Base-by-base conservation (phyloP, 2,888 invertebrate genomes). In the Metellina segmentata region DNA sequence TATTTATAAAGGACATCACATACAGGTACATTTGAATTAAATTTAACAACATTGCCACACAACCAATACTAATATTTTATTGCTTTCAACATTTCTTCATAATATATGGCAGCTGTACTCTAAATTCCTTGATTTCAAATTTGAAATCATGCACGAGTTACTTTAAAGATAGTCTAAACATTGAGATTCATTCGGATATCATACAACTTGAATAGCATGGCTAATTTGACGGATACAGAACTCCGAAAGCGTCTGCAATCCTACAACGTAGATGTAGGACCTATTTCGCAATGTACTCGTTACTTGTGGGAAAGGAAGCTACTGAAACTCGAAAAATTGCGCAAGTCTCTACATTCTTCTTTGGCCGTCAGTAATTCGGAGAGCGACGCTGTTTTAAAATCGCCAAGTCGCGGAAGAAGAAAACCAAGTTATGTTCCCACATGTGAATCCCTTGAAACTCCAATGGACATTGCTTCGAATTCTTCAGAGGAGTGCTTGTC, bases 201-300 rank as follows among this genome's bases (percentile, higher is more conserved):
- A 74, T 48, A 4, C 19, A n/a, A 34, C 4, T 13, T 0, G 20
- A 48, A 74, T 11, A 4, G 11, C 7, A 83, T 83, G 83, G 74
- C 34, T 20, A 4, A 74, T 11, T 51, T 83, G 74, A 74, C 83
- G 13, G 83, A 83, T 53, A 34, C 20, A 19, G 16, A 52, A 11
- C 74, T 83, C 1, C 8, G 53, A 9, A 74, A 53, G 16, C 53
- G 34, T 6, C 16, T 83, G 16, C 11, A 71, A 34, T 4, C 7
- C 9, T 34, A 34, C 8, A 72, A 72, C 9, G 53, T 52, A 61
- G 74, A 83, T 20, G 83, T 83, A 5, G 83, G 74, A 16, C 83
- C 83, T 1, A 11, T 83, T 6, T 74, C 9, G n/a, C 4, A 2
- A 34, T 53, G 16, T 20, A 83, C 74, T 74, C 72, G 74, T 8